Evolutionary conservation across 2,888 invertebrate genomes (phyloP).

Genomic region (Sarcophaga rosellei): DNA sequence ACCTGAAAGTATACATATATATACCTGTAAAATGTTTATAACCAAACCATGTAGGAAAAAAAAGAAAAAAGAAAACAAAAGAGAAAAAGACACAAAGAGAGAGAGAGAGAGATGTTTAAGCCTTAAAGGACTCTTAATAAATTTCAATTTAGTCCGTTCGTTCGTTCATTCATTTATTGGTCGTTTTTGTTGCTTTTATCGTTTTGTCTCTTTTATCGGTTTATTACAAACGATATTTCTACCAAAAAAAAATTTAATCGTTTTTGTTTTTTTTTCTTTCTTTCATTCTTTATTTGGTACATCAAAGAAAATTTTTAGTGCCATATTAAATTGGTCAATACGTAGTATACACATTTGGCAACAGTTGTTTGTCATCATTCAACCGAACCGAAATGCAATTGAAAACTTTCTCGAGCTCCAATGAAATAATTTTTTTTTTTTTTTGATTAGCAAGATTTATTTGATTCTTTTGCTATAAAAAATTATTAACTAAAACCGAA

Average conservation of each 20-base stretch:
- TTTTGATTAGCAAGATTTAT: too few species aligned
- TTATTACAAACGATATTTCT: not conserved
- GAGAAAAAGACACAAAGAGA: too few species aligned
- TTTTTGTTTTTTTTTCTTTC: not conserved
- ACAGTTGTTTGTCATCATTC: conserved; percentile 11
- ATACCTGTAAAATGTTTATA: too few species aligned
- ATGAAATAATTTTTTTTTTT: too few species aligned
- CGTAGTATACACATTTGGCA: conserved; percentile 15
- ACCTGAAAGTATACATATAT: too few species aligned
- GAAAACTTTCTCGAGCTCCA: too few species aligned
- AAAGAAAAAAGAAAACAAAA: too few species aligned
- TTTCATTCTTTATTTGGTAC: too few species aligned
- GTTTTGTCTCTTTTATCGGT: not conserved
- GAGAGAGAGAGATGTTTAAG: not conserved
- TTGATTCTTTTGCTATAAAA: too few species aligned
- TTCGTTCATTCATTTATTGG: not conserved
- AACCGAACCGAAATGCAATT: too few species aligned
- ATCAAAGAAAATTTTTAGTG: conserved; percentile 22
- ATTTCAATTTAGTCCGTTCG: conserved; percentile 7
- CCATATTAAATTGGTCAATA: conserved; percentile 38
- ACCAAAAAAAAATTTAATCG: not conserved
- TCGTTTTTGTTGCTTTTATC: not conserved
- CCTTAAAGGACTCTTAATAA: conserved; percentile 33
- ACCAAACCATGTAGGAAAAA: too few species aligned
- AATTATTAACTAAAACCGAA: too few species aligned